Evolutionary conservation across 2,113 vertebrate species (phyloP), one percentile per base, ranked within the genome.

Genomic region (Nycticryphes semicollaris): DNA sequence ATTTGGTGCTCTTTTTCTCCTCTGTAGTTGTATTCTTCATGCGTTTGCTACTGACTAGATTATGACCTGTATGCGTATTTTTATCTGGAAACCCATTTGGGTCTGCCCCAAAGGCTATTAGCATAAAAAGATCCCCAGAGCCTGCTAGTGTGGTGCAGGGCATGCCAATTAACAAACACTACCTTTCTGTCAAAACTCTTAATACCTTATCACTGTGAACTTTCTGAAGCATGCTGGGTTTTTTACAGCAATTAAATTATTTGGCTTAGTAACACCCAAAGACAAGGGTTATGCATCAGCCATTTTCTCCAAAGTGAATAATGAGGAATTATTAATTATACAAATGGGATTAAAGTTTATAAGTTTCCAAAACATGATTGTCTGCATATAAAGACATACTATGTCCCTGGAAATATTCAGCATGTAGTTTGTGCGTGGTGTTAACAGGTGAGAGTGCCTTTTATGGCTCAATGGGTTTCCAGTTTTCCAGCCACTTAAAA

Each of bases 71-170:
- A 80, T 78, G 90, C 54, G 57, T 84, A 50, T 79, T 10, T 97
- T 69, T 94, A 82, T 94, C 70, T 93, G 48, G 93, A 97, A 94
- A 94, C 60, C 53, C 41, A 74, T 94, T 97, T 91, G 22, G 47
- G 60, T 87, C 50, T 74, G 14, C 39, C 63, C 93, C 53, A 90
- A 91, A 72, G 94, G 30, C 59, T 27, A 68, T 97, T 90, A 79
- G 69, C 41, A 72, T 95, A 91, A 94, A 95, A 91, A 96, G 75
- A 90, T 77, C 84, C 76, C 57, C 74, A n/a, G 50, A 86, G 77
- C 85, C 81, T 21, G 21, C 89, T 82, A 68, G 43, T 59, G 27
- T 77, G 56, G 48, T 48, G 77, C 31, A 64, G 41, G 76, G 47
- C 47, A 90, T 47, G 16, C 35, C 80, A 57, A 92, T 78, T 25